Percentiles rank a stretch among this genome's conserved stretches.
phyloP scores from a whole-genome alignment of 2,113 vertebrate species.

The Alaudala cheleensis region DNA sequence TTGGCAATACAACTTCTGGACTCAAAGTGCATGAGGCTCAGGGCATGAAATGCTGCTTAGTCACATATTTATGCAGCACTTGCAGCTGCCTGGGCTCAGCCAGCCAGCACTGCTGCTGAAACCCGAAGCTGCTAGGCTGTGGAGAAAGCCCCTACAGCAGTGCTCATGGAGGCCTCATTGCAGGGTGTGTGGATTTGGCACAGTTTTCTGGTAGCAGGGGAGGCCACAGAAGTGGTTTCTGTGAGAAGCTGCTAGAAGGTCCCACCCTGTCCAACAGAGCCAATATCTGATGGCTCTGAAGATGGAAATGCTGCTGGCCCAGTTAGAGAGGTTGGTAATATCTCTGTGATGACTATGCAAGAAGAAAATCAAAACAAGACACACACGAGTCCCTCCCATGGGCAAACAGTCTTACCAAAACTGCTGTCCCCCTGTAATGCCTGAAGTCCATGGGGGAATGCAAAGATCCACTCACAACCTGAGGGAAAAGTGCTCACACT shows the following conservation, averaged over 20 bases:
- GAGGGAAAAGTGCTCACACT: no score
- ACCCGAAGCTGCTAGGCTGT: no score
- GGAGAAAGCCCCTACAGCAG: neutral
- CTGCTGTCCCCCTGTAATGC: no score
- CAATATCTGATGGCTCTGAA: neutral
- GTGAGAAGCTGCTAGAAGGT: neutral
- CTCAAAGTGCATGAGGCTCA: neutral
- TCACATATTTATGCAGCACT: neutral
- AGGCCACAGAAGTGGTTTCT: neutral
- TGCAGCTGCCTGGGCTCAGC: neutral
- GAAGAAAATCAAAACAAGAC: neutral
- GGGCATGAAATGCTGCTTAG: neutral
- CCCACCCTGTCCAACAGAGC: neutral
- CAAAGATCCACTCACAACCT: no score
- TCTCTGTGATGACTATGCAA: neutral
- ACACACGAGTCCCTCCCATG: no score
- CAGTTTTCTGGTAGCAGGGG: neutral
- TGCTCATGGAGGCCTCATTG: accelerated
- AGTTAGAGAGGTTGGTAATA: neutral
- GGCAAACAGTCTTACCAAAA: no score
- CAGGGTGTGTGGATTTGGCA: neutral
- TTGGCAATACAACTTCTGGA: neutral
- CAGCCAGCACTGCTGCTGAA: neutral
- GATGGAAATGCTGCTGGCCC: neutral
- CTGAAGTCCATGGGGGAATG: no score